Evolutionary conservation across 2,888 invertebrate species (phyloP).

Genomic region (Eudemis profundana): DNA sequence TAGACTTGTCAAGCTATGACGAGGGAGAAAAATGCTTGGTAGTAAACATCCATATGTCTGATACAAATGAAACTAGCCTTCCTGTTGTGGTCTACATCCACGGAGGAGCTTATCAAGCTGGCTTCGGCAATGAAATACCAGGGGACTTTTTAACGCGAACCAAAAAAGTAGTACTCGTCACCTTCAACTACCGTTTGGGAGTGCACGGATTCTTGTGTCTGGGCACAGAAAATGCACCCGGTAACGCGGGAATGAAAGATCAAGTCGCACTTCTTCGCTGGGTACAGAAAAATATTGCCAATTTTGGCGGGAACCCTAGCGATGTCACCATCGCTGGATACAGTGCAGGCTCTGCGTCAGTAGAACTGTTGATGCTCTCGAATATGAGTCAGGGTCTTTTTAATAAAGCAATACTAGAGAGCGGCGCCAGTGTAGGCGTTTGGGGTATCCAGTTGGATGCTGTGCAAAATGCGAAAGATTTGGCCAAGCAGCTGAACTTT

Average conservation of each 20-base stretch:
- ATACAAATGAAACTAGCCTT: conserved; percentile 38
- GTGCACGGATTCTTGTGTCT: conserved; percentile 45
- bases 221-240: conserved; percentile 46
- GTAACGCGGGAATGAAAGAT: conserved; percentile 48
- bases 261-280: conserved; percentile 45
- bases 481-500: conserved; percentile 20
- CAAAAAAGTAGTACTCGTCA: conserved; percentile 42
- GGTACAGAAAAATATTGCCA: conserved; percentile 46
- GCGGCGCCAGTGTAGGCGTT: conserved; percentile 39
- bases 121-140: conserved; percentile 14
- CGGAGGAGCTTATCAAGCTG: conserved; percentile 45
- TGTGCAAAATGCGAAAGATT: conserved; percentile 28
- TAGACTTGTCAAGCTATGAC: not conserved
- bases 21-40: conserved; percentile 39
- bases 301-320: conserved; percentile 46
- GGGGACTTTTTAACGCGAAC: conserved; percentile 33
- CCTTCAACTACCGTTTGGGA: conserved; percentile 45
- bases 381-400: conserved; percentile 41
- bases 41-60: conserved; percentile 39
- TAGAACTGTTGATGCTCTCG: conserved; percentile 44
- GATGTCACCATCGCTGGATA: conserved; percentile 45
- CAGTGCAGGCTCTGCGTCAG: conserved; percentile 46
- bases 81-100: conserved; percentile 46
- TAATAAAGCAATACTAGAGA: conserved; percentile 46
- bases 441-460: conserved; percentile 38